Evolutionary conservation across 2,113 vertebrate genomes (phyloP).

Genomic region (Cepphus grylle): DNA sequence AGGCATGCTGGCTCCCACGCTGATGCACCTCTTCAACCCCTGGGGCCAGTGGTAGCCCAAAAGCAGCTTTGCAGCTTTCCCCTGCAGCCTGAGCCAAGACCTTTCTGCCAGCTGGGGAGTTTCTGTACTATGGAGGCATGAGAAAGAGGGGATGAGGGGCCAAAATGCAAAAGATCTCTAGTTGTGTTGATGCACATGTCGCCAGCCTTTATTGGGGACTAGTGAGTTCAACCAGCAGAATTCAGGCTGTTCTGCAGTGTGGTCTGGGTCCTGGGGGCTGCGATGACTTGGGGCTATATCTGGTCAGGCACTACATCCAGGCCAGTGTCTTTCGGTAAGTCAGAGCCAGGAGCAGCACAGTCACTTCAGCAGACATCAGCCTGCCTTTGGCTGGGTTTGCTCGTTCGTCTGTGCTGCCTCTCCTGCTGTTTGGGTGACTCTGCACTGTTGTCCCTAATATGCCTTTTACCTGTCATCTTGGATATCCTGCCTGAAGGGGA

Average conservation of each 20-base stretch:
- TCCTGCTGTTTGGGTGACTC: background rate
- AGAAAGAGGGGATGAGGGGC: background rate
- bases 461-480: background rate
- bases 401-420: background rate
- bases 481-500: background rate
- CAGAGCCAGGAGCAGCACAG: background rate
- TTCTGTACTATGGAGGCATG: accelerated
- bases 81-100: background rate
- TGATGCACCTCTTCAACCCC: background rate
- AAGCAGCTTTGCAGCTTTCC: background rate
- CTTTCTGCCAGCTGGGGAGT: background rate
- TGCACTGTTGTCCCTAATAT: background rate
- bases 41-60: background rate
- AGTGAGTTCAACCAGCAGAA: background rate
- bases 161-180: background rate
- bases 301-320: background rate
- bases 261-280: background rate
- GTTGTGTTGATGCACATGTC: background rate
- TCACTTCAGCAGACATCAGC: background rate
- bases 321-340: background rate
- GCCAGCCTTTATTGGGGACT: background rate
- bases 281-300: background rate
- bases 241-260: background rate
- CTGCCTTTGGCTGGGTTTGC: background rate
- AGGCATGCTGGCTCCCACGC: background rate